Percentiles rank a stretch among this genome's conserved stretches.
These are phyloP conservation scores for Vanessa cardui DNA, from an alignment of 2,888 invertebrate genomes.

Conservation along the genomic window DNA sequence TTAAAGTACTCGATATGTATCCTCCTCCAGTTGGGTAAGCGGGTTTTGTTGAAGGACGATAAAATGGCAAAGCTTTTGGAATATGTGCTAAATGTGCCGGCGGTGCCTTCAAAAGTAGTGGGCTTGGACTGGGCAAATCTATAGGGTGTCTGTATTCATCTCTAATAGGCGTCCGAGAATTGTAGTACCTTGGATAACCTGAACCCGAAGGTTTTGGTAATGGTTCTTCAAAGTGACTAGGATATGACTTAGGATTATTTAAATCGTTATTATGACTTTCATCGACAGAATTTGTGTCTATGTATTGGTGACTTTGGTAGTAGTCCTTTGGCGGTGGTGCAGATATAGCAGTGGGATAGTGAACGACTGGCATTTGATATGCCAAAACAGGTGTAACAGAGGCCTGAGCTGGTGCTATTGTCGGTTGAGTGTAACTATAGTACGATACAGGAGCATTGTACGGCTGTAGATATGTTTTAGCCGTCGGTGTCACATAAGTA, in stretches of 20 bases:
- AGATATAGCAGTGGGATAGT: conserved; percentile 57
- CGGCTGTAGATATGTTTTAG: conserved; percentile 60
- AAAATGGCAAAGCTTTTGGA: conserved; percentile 69
- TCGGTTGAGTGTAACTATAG: conserved; percentile 62
- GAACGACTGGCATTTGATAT: conserved; percentile 64
- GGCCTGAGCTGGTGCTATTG: conserved; percentile 53
- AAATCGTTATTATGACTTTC: conserved; percentile 56
- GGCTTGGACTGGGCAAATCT: conserved; percentile 67
- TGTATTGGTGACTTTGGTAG: conserved; percentile 57
- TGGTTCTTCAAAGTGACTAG: conserved; percentile 56
- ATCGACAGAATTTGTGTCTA: conserved; percentile 59
- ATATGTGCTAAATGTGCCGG: conserved; percentile 67
- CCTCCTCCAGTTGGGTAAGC: conserved; percentile 59
- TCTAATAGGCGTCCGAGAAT: conserved; percentile 59
- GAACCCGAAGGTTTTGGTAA: conserved; percentile 49
- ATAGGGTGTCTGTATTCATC: conserved; percentile 59
- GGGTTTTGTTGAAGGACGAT: conserved; percentile 64
- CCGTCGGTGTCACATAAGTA: conserved; percentile 57
- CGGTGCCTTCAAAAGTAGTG: conserved; percentile 60
- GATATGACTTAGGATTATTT: conserved; percentile 56
- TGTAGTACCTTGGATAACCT: conserved; percentile 65
- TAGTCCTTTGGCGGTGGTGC: conserved; percentile 60
- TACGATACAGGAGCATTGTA: conserved; percentile 58
- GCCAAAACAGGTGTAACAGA: conserved; percentile 58
- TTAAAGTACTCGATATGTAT: conserved; percentile 51